Percentiles rank a stretch among this genome's conserved stretches.
Evolutionary conservation across 2,113 vertebrate species (phyloP).

Genomic region (Rynchops niger): DNA sequence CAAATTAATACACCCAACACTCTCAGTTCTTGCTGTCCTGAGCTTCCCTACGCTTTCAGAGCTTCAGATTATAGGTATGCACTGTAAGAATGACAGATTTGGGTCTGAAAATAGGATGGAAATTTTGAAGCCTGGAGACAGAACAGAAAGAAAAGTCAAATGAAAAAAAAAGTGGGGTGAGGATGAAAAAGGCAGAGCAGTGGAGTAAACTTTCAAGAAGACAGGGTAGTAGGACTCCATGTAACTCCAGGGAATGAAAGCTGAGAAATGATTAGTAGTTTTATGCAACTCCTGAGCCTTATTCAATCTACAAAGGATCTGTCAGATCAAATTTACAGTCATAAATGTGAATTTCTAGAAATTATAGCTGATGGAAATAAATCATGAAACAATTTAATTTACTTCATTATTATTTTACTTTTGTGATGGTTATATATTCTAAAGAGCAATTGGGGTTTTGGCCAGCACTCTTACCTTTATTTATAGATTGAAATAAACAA

Average conservation of each 20-base stretch:
- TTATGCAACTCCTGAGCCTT: neutral
- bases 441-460: neutral
- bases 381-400: conserved; percentile 46
- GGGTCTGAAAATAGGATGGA: neutral
- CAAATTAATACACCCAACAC: neutral
- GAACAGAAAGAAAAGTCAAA: neutral
- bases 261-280: neutral
- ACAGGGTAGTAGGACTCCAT: neutral
- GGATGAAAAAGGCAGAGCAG: neutral
- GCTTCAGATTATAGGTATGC: neutral
- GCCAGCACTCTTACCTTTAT: neutral
- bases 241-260: neutral
- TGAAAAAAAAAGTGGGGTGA: neutral
- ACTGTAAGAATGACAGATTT: neutral
- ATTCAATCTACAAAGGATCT: neutral
- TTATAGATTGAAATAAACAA: conserved; percentile 50
- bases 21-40: neutral
- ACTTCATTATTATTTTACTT: conserved; percentile 30
- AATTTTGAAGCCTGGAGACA: neutral
- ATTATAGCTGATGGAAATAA: conserved; percentile 14
- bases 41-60: neutral
- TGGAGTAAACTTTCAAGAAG: neutral
- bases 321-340: neutral
- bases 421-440: conserved; percentile 9
- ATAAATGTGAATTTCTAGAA: conserved; percentile 12